A percentile compares a stretch with the other conserved stretches of the same genome.
phyloP scores from a whole-genome alignment of 2,888 invertebrate genomes.

The Orgyia antiqua region DNA sequence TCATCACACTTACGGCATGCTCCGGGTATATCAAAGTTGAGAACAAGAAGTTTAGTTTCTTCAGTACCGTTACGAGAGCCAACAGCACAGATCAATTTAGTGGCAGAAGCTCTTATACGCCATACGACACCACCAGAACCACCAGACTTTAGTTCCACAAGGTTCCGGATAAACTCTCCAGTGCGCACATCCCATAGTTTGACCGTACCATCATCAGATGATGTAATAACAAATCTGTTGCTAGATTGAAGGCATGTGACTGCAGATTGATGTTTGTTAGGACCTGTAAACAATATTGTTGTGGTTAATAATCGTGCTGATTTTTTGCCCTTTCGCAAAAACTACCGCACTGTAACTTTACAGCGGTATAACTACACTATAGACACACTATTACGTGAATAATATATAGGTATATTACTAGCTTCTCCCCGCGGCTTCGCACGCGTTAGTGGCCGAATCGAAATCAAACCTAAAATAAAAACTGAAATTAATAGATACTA shows the following conservation, averaged over 20 bases:
- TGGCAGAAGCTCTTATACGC: conserved; percentile 96
- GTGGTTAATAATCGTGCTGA: no score
- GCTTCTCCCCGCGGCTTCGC: no score
- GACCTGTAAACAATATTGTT: conserved; percentile 77
- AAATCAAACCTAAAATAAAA: no score
- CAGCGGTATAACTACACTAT: no score
- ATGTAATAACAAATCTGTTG: conserved; percentile 97
- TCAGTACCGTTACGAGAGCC: conserved; percentile 99
- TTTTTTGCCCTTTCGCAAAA: no score
- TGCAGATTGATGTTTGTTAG: conserved; percentile 97
- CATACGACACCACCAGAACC: conserved; percentile 99
- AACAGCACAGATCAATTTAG: conserved; percentile 98
- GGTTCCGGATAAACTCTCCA: conserved; percentile 96
- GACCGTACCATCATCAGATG: conserved; percentile 99
- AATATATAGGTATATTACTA: no score
- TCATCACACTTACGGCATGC: conserved; percentile 79
- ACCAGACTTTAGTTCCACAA: conserved; percentile 95
- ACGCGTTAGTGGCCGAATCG: no score
- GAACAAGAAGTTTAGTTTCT: conserved; percentile 97
- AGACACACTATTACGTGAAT: no score
- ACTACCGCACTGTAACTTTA: no score
- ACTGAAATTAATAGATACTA: no score
- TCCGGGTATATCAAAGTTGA: conserved; percentile 96
- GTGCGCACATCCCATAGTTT: conserved; percentile 99
- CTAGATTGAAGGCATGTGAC: conserved; percentile 99